A percentile compares a stretch with the other conserved stretches of the same genome.
These are phyloP conservation scores for Pteropus alecto DNA, from an alignment of 2,113 vertebrate genomes.

Conservation along the genomic window DNA sequence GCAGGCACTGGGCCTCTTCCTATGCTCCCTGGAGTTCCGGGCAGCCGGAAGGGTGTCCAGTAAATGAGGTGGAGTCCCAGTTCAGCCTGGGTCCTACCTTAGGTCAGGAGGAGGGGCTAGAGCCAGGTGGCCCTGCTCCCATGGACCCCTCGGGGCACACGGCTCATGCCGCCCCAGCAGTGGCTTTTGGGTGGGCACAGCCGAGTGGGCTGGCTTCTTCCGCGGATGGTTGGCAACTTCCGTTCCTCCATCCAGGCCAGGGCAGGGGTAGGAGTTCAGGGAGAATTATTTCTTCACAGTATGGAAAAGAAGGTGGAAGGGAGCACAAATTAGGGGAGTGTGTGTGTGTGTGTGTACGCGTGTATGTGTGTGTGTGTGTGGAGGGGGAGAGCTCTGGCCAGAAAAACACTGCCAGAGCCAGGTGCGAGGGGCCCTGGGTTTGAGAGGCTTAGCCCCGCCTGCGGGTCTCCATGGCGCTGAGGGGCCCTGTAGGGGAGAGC, in stretches of 20 bases:
- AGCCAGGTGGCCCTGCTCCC: background rate
- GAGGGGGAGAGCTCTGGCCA: background rate
- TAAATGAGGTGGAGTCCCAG: background rate
- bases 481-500: conserved; percentile 40
- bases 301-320: background rate
- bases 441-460: conserved; percentile 56
- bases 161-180: background rate
- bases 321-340: background rate
- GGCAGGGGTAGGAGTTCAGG: background rate
- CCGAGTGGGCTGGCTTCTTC: background rate
- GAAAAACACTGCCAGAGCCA: background rate
- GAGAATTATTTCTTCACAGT: conserved; percentile 68
- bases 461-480: conserved; percentile 57
- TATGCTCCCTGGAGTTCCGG: background rate
- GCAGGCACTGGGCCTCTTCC: background rate
- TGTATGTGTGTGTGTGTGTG: no score
- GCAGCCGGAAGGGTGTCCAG: background rate
- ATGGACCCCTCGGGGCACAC: background rate
- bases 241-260: background rate
- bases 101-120: background rate
- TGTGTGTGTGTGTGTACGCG: no score
- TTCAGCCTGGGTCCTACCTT: background rate
- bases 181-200: background rate
- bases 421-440: conserved; percentile 19
- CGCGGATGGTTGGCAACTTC: background rate